Evolutionary conservation across 2,113 vertebrate genomes (phyloP), one percentile per base, ranked within the genome.

Genomic region (Aspiorhynchus laticeps): DNA sequence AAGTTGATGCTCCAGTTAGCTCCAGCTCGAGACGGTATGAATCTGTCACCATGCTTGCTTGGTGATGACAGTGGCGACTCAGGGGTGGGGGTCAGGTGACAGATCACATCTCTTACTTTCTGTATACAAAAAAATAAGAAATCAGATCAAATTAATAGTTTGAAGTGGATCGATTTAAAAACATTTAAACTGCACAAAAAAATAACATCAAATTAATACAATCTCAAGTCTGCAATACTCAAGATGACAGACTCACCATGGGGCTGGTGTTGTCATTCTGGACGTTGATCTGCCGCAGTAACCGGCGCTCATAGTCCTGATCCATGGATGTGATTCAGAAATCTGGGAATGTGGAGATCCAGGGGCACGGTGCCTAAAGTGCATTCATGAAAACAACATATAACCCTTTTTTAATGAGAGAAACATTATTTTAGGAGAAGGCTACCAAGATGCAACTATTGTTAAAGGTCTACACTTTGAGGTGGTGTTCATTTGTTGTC

Each of bases 1-100:
- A 99, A 99, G 89, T 98, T 99, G 87, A 99, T 97, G 80, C 97
- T 99, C 98, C 98, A 99, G 94, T 99, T 99, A 91, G 98, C 98
- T 2, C 98, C 98, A 0, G 98, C 98, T 87, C 98, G 94, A 1
- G 98, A 99, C 7, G 98, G 98, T 89, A 99, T 99, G 93, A 99
- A 99, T 56, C 98, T 94, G 93, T 99, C 98, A 0, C 98, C 98
- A 0, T 98, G 97, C 83, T 99, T 99, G 92, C 98, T 98, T 36
- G 98, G 98, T 7, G 98, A 99, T 46, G 97, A 98, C 93, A 99
- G 94, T 0, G 98, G 98, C 56, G 98, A 99, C 93, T 97, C 98
- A 7, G 82, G 69, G 89, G 97, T 96, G 79, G 98, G 97, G 0
- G 97, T 98, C 92, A 99, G 93, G 17, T 97, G 96, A 90, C 96